A percentile compares a stretch with the other conserved stretches of the same genome.
Evolutionary conservation across 2,113 vertebrate species (phyloP).

Genomic region (Muntiacus muntjak): DNA sequence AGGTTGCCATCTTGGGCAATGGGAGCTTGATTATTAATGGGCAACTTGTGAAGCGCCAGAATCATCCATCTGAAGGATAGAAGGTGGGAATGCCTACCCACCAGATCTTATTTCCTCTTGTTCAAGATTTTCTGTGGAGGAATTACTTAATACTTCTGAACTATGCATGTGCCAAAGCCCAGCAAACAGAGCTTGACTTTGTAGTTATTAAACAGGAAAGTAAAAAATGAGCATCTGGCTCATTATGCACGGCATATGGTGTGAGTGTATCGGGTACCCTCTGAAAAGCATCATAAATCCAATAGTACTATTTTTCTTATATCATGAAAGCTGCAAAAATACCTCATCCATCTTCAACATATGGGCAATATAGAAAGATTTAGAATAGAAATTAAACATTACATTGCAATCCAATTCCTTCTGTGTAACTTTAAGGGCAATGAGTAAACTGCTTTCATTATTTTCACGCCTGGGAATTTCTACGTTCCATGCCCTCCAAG

Average conservation of each 20-base stretch:
- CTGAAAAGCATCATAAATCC: background rate
- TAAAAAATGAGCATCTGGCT: slow-evolving; percentile 14
- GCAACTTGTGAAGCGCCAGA: background rate
- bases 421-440: background rate
- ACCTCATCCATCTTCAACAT: slow-evolving; percentile 31
- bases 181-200: background rate
- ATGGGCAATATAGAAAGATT: slow-evolving; percentile 33
- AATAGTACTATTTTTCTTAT: slow-evolving; percentile 40
- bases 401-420: background rate
- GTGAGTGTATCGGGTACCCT: background rate
- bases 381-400: slow-evolving; percentile 11
- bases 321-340: slow-evolving; percentile 39
- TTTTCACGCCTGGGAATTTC: background rate
- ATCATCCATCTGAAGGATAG: background rate
- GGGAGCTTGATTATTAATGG: background rate
- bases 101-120: background rate
- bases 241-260: background rate
- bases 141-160: background rate
- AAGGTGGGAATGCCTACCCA: background rate
- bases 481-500: background rate
- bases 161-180: background rate
- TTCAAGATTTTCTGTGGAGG: background rate
- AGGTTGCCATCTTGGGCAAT: background rate
- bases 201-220: background rate
- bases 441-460: background rate